Evolutionary conservation across 2,797 vertebrate species (phyloP), one percentile per base, ranked within the genome.

Genomic region (Hafferia zeledoni): DNA sequence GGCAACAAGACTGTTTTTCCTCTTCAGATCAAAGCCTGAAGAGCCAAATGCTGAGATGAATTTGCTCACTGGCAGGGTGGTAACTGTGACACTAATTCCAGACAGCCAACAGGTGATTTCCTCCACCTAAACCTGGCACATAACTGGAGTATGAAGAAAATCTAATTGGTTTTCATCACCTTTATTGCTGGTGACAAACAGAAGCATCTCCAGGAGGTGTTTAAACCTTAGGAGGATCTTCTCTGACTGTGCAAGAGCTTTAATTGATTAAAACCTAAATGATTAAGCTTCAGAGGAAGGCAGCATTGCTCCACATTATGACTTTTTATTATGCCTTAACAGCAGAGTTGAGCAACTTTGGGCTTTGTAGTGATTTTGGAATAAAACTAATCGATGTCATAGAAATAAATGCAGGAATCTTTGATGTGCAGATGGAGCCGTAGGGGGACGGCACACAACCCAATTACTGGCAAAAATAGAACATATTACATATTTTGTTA

Each of bases 301-400:
- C 63, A 87, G 50, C 50, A 23, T 47, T 91, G 70, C 59, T 79
- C 35, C 64, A 59, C 13, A 5, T 67, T 31, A 37, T 47, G 63
- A 18, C 27, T 89, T 87, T 93, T 76, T 87, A 65, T 89, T 84
- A 37, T 37, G 11, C 44, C 19, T 80, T 69, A 89, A 69, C 25
- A 79, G 55, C 56, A 3, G 1, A n/a, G 77, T 23, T 60, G 79
- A 83, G 60, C 87, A 86, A 55, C 78, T 72, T 57, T 4, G 39
- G 70, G 52, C 78, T 94, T 92, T 79, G 70, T 28, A 76, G 84
- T 57, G 69, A 81, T 91, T 91, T 94, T 83, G 44, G 76, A 81
- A 90, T 83, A 72, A 87, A 95, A 76, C 18, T 67, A 77, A 60
- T 88, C 2, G 0, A 71, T 75, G 77, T 47, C 61, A 35, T 31